phyloP scores from a whole-genome alignment of 2,797 vertebrate genomes.

The Streptopelia turtur region DNA sequence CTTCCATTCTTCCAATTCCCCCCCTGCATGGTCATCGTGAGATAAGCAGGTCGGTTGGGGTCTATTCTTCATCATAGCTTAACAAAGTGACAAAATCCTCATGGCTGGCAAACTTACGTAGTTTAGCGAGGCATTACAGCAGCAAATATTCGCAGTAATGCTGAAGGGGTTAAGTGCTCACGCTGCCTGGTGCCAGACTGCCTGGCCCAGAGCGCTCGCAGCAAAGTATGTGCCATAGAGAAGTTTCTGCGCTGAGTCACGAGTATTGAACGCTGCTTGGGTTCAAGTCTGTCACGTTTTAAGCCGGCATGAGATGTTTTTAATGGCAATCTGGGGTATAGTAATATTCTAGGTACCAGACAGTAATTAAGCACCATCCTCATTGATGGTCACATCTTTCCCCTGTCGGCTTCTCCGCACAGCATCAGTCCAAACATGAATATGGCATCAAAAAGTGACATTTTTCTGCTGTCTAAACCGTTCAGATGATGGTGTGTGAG shows the following conservation, averaged over 20 bases:
- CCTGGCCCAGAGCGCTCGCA: not conserved
- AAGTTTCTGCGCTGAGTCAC: not conserved
- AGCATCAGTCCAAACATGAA: rapidly evolving
- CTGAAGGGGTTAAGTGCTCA: not conserved
- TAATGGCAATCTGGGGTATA: not conserved
- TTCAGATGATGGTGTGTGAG: not conserved
- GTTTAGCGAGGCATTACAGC: not conserved
- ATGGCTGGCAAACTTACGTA: rapidly evolving
- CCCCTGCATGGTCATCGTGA: rapidly evolving
- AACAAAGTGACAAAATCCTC: not conserved
- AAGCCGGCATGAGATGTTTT: not conserved
- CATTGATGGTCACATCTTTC: too few species aligned
- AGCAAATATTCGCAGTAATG: not conserved
- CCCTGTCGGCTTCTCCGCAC: not conserved
- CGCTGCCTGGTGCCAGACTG: not conserved
- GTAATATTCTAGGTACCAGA: not conserved
- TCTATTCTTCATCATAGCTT: not conserved
- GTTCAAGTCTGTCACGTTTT: not conserved
- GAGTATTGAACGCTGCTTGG: rapidly evolving
- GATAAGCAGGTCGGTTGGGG: rapidly evolving
- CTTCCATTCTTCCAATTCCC: not conserved
- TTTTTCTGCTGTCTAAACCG: not conserved
- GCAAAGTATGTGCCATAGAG: not conserved
- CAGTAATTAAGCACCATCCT: not conserved
- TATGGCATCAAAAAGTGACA: not conserved